Evolutionary conservation across 2,888 invertebrate genomes (phyloP).

Genomic region (Archaeoteleia sp.): DNA sequence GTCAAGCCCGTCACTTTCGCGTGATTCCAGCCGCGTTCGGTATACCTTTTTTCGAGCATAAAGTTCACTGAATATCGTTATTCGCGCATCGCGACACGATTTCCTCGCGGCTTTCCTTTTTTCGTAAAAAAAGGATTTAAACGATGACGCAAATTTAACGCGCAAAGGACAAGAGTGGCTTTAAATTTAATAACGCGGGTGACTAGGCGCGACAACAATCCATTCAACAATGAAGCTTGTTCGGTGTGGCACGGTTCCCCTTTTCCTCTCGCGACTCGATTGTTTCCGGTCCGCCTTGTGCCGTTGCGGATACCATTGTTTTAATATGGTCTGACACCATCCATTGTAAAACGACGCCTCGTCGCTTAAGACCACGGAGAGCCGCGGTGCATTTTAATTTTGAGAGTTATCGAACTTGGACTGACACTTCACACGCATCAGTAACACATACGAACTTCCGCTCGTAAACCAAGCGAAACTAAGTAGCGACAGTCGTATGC

Average conservation of each 20-base stretch:
- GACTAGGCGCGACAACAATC: conserved; percentile 64
- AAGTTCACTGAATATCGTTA: conserved; percentile 1
- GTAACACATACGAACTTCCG: conserved; percentile 63
- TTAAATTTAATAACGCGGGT: conserved; percentile 22
- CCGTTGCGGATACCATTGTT: conserved; percentile 66
- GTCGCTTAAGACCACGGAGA: conserved; percentile 61
- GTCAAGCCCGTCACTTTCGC: neutral
- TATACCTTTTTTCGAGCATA: too few relatives aligned
- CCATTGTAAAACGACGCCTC: conserved; percentile 66
- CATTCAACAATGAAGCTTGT: conserved; percentile 70
- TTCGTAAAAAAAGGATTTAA: too few relatives aligned
- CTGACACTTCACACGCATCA: conserved; percentile 60
- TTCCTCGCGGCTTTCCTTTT: too few relatives aligned
- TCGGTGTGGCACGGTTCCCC: conserved; percentile 59
- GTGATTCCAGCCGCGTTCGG: neutral
- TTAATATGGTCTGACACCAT: conserved; percentile 67
- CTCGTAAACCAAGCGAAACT: conserved; percentile 9
- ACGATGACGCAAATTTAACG: neutral
- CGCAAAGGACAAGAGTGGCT: too few relatives aligned
- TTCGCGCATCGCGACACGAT: too few relatives aligned
- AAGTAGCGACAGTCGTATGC: neutral
- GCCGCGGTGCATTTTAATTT: conserved; percentile 65
- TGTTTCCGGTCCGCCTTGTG: conserved; percentile 58
- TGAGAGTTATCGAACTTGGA: conserved; percentile 64
- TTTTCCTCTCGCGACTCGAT: conserved; percentile 54